Evolutionary conservation across 2,797 vertebrate genomes (phyloP).

Genomic region (Rachycentron canadum): DNA sequence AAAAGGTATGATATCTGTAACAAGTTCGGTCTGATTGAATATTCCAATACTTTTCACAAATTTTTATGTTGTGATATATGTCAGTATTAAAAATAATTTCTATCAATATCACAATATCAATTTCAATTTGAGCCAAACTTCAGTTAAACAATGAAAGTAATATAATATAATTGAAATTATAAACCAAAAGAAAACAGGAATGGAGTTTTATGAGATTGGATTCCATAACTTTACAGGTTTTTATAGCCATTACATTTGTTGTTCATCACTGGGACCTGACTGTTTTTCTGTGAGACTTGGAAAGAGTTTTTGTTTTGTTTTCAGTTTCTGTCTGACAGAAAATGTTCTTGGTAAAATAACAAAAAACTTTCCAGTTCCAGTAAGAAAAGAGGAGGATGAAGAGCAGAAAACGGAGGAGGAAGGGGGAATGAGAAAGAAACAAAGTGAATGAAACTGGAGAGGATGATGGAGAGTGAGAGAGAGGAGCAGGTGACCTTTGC

Average conservation of each 20-base stretch:
- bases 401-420: neutral
- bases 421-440: neutral
- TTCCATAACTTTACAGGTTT: neutral
- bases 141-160: neutral
- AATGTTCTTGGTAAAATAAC: neutral
- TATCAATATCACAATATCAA: too few relatives aligned
- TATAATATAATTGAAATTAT: neutral
- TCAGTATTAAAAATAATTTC: neutral
- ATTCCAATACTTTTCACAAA: neutral
- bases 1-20: neutral
- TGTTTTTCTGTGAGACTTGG: too few relatives aligned
- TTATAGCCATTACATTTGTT: neutral
- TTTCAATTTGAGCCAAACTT: neutral
- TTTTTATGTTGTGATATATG: neutral
- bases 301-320: neutral
- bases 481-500: slow-evolving; percentile 57
- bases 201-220: neutral
- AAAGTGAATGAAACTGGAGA: slow-evolving; percentile 2
- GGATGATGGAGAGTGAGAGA: slow-evolving; percentile 12
- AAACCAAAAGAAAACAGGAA: neutral
- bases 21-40: neutral
- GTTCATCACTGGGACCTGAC: neutral
- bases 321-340: neutral
- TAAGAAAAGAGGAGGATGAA: neutral
- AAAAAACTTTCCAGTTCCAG: neutral